phyloP scores from a whole-genome alignment of 2,888 invertebrate species.

The Cephus runcator region DNA sequence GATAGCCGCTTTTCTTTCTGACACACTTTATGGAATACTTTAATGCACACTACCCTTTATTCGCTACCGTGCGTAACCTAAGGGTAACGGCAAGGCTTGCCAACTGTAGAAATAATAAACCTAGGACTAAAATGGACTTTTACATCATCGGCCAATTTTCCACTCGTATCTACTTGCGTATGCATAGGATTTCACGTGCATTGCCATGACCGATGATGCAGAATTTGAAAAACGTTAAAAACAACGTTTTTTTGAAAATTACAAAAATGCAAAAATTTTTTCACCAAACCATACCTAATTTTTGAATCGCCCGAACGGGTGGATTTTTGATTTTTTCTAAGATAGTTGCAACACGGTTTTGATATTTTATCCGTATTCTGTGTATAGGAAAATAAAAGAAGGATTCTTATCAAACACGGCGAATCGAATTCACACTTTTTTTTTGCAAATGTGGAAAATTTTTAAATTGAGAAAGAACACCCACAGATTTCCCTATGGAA shows the following conservation, averaged over 20 bases:
- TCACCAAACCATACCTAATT: no score
- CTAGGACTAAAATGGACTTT: not conserved
- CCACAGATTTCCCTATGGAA: not conserved
- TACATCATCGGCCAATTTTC: not conserved
- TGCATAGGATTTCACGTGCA: not conserved
- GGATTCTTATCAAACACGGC: not conserved
- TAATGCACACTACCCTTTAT: not conserved
- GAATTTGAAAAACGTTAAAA: not conserved
- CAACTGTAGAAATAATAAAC: not conserved
- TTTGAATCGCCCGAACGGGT: no score
- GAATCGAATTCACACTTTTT: not conserved
- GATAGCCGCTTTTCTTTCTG: not conserved
- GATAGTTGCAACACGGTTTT: not conserved
- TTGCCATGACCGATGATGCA: not conserved
- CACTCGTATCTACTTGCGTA: not conserved
- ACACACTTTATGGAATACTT: not conserved
- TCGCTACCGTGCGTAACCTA: not conserved
- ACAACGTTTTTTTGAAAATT: not conserved
- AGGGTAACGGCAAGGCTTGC: not conserved
- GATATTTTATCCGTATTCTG: not conserved
- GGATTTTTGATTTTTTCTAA: no score
- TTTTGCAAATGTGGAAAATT: not conserved
- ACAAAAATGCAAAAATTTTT: not conserved
- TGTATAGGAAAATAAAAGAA: not conserved
- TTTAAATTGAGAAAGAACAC: not conserved